phyloP scores from a whole-genome alignment of 1,140 invertebrate genomes.

The Campoletis sonorensis region DNA sequence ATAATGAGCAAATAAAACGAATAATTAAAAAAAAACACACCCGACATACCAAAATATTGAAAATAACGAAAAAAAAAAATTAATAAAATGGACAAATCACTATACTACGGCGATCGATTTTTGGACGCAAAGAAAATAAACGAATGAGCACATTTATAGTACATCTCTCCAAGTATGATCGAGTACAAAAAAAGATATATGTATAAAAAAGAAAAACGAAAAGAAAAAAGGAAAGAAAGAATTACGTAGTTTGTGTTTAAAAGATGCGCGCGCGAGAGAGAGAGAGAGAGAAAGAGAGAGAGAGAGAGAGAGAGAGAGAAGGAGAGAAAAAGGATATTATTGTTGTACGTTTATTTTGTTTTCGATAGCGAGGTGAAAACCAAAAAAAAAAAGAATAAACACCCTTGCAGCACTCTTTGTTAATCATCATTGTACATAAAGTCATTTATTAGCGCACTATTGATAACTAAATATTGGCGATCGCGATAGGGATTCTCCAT shows the following conservation, averaged over 20 bases:
- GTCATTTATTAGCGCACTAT: conserved; percentile 75
- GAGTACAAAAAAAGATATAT: conserved; percentile 61
- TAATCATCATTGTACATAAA: conserved; percentile 76
- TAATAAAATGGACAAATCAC: not conserved
- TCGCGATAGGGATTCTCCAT: conserved; percentile 70
- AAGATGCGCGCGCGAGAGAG: too few relatives aligned
- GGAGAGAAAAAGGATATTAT: conserved; percentile 47
- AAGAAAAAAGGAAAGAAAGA: conserved; percentile 42
- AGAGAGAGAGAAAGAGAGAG: conserved; percentile 43
- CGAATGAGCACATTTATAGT: conserved; percentile 39
- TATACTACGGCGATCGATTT: not conserved
- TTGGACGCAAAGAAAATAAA: conserved; percentile 21
- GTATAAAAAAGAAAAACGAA: conserved; percentile 38
- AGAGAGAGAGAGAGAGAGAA: conserved; percentile 43
- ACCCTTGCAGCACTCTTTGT: conserved; percentile 64
- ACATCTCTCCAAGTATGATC: conserved; percentile 49
- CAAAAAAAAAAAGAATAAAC: not conserved
- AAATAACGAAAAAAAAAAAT: not conserved
- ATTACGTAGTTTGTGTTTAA: not conserved
- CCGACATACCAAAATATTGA: not conserved
- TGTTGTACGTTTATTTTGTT: conserved; percentile 52
- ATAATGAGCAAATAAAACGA: conserved; percentile 54
- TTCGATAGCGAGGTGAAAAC: conserved; percentile 5
- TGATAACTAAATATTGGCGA: conserved; percentile 72
- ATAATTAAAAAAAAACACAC: conserved; percentile 60